A percentile compares a stretch with the other conserved stretches of the same genome.
Evolutionary conservation across 2,113 vertebrate species (phyloP).

Genomic region (Thryonomys swinderianus): DNA sequence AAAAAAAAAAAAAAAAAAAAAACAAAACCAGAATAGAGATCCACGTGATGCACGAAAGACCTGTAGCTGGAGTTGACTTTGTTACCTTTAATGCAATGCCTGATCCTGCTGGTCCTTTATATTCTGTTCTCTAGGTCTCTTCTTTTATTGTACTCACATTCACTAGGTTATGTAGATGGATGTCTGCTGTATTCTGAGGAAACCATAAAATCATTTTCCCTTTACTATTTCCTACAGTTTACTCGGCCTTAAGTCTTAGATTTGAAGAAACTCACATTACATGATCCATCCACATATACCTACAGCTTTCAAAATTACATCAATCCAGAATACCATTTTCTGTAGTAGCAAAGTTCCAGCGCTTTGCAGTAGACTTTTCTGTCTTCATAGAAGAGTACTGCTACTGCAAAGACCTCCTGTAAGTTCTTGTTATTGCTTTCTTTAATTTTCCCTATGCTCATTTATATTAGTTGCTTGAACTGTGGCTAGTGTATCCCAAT

Average conservation of each 20-base stretch:
- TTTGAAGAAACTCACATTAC: not conserved
- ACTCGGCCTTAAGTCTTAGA: not conserved
- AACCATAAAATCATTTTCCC: not conserved
- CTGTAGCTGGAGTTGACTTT: not conserved
- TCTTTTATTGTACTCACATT: not conserved
- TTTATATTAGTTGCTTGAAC: not conserved
- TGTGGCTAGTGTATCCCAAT: not conserved
- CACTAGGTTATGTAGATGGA: not conserved
- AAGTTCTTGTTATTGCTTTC: not conserved
- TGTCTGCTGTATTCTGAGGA: not conserved
- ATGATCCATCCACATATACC: not conserved
- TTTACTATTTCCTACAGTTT: not conserved
- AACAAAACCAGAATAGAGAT: too few relatives aligned
- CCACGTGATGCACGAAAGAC: not conserved
- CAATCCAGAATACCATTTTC: not conserved
- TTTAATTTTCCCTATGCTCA: not conserved
- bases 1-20: too few relatives aligned
- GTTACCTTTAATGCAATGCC: not conserved
- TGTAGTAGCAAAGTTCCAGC: not conserved
- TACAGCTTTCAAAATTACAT: not conserved
- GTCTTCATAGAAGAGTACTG: not conserved
- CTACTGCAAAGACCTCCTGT: not conserved
- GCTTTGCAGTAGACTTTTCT: not conserved
- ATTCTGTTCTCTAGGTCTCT: not conserved
- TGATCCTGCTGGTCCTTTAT: not conserved